phyloP scores from a whole-genome alignment of 2,797 vertebrate genomes.

The Periparus ater region DNA sequence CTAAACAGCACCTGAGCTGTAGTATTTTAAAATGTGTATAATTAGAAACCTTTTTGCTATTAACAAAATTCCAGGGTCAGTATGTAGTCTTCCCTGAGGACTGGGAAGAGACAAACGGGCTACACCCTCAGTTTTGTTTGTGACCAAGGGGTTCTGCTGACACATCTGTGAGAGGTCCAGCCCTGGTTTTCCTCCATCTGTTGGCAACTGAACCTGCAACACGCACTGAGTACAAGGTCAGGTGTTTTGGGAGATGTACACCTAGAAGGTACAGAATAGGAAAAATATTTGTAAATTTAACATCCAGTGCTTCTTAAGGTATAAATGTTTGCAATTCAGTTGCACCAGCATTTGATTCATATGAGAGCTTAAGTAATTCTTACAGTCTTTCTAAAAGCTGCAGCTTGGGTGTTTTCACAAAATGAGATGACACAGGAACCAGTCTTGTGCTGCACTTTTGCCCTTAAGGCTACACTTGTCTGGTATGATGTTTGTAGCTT shows the following conservation, averaged over 20 bases:
- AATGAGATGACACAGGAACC: background rate
- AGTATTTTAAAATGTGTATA: background rate
- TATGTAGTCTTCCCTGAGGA: background rate
- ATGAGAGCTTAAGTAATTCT: background rate
- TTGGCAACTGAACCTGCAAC: background rate
- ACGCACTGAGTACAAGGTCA: accelerated
- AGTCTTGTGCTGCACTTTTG: background rate
- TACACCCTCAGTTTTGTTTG: background rate
- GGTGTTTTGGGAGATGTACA: background rate
- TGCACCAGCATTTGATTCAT: background rate
- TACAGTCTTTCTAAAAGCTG: background rate
- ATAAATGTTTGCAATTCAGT: background rate
- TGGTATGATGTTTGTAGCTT: background rate
- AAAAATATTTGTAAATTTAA: background rate
- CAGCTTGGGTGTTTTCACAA: background rate
- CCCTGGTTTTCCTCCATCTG: accelerated
- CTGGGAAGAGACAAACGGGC: background rate
- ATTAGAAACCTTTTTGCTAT: background rate
- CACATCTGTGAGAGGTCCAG: background rate
- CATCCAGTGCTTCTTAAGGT: background rate
- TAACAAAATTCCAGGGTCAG: background rate
- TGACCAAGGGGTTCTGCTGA: background rate
- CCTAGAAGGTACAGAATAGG: background rate
- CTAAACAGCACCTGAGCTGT: background rate
- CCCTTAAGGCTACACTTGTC: background rate